A percentile compares a stretch with the other conserved stretches of the same genome.
phyloP scores from a whole-genome alignment of 2,888 invertebrate species.

The Andrena bucephala region DNA sequence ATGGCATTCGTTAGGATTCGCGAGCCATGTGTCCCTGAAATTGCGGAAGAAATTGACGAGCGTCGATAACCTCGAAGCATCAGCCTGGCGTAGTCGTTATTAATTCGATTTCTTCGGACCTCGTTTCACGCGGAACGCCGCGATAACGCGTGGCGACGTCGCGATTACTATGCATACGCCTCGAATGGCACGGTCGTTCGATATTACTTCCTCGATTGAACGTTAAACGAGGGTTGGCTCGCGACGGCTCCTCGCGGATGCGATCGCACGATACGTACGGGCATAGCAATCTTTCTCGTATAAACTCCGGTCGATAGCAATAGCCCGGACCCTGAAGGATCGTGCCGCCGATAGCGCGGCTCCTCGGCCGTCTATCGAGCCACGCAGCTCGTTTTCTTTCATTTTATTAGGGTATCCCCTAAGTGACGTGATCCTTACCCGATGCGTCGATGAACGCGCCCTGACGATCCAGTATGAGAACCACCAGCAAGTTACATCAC shows the following conservation, averaged over 20 bases:
- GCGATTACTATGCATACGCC: conserved; percentile 21
- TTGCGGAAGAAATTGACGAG: background rate
- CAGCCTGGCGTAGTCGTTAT: background rate
- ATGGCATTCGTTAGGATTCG: conserved; percentile 9
- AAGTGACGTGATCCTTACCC: background rate
- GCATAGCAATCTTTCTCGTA: conserved; percentile 32
- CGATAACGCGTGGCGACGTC: background rate
- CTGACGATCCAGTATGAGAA: too few species aligned
- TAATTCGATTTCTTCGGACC: conserved; percentile 1
- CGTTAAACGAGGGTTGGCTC: conserved; percentile 34
- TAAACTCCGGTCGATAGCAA: conserved; percentile 7
- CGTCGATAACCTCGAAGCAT: too few species aligned
- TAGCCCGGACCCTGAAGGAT: conserved; percentile 12
- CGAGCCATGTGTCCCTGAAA: background rate
- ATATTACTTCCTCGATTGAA: conserved; percentile 39
- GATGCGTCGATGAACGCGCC: too few species aligned
- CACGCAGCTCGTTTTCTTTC: background rate
- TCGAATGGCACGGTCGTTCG: conserved; percentile 11
- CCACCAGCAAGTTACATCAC: too few species aligned
- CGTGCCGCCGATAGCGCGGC: background rate
- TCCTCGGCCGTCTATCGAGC: background rate
- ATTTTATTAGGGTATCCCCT: background rate
- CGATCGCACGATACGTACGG: conserved; percentile 30
- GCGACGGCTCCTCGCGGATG: conserved; percentile 1
- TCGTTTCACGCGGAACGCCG: background rate